phyloP scores from a whole-genome alignment of 1,140 invertebrate species.

The Aphis craccivora region DNA sequence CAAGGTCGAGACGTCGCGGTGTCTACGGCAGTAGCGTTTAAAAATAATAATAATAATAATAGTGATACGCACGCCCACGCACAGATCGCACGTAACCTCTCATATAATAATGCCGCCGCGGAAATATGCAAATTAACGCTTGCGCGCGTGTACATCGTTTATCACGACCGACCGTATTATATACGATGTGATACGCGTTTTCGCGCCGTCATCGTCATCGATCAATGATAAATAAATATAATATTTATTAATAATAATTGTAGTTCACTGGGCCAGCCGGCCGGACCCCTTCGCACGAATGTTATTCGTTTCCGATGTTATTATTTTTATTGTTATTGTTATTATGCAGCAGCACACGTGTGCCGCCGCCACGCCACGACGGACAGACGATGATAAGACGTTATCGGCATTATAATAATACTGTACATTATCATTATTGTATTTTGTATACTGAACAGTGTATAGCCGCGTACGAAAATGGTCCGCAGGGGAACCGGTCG shows the following conservation, averaged over 20 bases:
- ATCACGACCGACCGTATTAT: neutral
- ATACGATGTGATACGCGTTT: neutral
- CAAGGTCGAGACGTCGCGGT: slow-evolving; percentile 12
- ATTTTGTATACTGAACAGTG: neutral
- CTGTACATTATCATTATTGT: neutral
- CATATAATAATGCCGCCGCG: neutral
- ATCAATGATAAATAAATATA: neutral
- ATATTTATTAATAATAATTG: neutral
- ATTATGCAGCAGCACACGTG: slow-evolving; percentile 2
- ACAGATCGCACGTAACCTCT: neutral
- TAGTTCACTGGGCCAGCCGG: neutral
- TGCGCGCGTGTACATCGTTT: neutral
- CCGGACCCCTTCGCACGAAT: neutral
- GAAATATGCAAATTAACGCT: slow-evolving; percentile 30
- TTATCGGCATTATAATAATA: slow-evolving; percentile 12
- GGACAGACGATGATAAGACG: slow-evolving; percentile 6
- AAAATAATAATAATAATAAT: neutral
- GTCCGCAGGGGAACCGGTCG: neutral
- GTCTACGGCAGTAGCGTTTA: neutral
- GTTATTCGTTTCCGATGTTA: neutral
- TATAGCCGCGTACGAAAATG: neutral
- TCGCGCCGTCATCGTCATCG: neutral
- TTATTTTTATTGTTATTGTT: neutral
- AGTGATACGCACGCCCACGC: slow-evolving; percentile 26
- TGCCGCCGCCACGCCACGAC: neutral